These are phyloP conservation scores for Sebastes fasciatus DNA, from an alignment of 2,113 vertebrate species.

Conservation along the genomic window DNA sequence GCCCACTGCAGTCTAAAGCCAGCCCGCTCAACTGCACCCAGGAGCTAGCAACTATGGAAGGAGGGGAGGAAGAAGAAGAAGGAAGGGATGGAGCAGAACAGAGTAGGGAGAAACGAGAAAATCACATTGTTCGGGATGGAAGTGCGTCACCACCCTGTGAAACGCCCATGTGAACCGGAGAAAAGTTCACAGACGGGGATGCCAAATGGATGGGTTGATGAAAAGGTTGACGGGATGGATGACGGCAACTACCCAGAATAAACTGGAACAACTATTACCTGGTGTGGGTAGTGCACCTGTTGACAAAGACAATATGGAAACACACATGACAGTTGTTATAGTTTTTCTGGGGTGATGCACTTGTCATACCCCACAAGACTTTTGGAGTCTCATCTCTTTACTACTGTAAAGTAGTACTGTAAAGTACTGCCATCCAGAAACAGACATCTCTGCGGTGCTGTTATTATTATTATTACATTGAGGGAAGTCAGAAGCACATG, in stretches of 20 bases:
- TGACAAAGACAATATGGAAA: conserved; percentile 34
- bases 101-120: conserved; percentile 89
- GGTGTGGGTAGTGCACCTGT: background rate
- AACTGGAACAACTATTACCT: background rate
- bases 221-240: background rate
- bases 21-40: conserved; percentile 90
- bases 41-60: conserved; percentile 69
- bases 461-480: conserved; percentile 9
- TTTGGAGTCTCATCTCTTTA: background rate
- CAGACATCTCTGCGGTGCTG: background rate
- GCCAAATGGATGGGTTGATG: background rate
- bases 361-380: background rate
- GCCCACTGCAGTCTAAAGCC: conserved; percentile 86
- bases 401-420: too few species aligned
- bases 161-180: conserved; percentile 93
- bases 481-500: conserved; percentile 13
- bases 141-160: conserved; percentile 91
- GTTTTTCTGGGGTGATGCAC: background rate
- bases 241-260: conserved; percentile 6
- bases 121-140: conserved; percentile 91
- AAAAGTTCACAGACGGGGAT: background rate
- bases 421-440: background rate
- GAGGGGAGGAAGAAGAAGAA: conserved; percentile 18
- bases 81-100: conserved; percentile 68
- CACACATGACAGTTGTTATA: background rate